These are phyloP conservation scores for Timema podura DNA, from an alignment of 2,888 invertebrate species.

Conservation along the genomic window DNA sequence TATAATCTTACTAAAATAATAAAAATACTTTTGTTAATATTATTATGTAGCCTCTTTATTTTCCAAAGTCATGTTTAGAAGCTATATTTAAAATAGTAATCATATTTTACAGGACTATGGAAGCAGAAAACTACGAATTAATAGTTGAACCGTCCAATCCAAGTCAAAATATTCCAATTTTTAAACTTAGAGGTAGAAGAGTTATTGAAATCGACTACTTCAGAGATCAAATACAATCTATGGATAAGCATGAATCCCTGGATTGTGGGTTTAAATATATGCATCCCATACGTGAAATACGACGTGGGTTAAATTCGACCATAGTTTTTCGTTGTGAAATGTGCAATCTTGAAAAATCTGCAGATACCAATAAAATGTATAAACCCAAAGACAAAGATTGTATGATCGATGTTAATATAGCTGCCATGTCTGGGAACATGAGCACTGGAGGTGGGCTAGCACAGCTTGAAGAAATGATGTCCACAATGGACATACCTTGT, in stretches of 20 bases:
- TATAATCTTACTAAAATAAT: too few relatives aligned
- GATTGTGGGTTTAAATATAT: slow-evolving; percentile 6
- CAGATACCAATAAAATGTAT: not conserved
- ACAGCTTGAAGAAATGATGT: slow-evolving; percentile 20
- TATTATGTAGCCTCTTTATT: too few relatives aligned
- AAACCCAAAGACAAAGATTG: not conserved
- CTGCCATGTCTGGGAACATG: slow-evolving; percentile 25
- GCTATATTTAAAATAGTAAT: too few relatives aligned
- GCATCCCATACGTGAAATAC: not conserved
- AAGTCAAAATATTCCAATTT: too few relatives aligned
- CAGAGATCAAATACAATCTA: not conserved
- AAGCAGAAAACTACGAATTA: too few relatives aligned
- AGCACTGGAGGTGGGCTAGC: slow-evolving; percentile 20
- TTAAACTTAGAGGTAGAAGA: not conserved
- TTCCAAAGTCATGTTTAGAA: too few relatives aligned
- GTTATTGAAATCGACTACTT: not conserved
- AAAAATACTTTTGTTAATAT: too few relatives aligned
- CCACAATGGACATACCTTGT: slow-evolving; percentile 21
- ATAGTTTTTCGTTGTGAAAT: not conserved
- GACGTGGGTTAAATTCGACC: not conserved
- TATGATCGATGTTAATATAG: slow-evolving; percentile 11
- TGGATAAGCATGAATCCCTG: not conserved
- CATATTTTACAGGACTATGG: too few relatives aligned
- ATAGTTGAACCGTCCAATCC: too few relatives aligned
- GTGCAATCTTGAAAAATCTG: slow-evolving; percentile 5